Base-by-base conservation (phyloP, 2,113 vertebrate genomes). In the Dunckerocampus dactyliophorus region DNA sequence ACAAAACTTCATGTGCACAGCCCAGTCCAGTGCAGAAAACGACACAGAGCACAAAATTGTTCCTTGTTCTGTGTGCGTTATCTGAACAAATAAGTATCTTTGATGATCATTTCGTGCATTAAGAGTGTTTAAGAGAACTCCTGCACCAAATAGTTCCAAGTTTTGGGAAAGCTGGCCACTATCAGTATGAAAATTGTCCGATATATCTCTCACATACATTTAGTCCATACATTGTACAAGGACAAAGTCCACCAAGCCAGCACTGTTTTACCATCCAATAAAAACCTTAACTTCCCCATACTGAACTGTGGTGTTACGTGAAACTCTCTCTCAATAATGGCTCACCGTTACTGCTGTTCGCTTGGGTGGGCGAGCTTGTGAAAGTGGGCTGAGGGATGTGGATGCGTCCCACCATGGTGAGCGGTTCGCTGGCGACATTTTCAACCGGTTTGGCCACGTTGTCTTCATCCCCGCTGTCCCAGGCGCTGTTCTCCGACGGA, bases 401-500 rank as follows among this genome's bases (percentile, higher is more conserved):
- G 58, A 93, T 66, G 34, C 71, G 76, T 79, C 81, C 74, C 79
- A 89, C 84, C 82, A 87, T 88, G 65, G 85, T 88, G 0, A 83
- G 86, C 72, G 74, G 77, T 47, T 86, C 79, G 15, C 82, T 75
- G 5, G 56, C 21, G 42, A 60, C 71, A 43, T 81, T 87, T 82
- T 0, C 80, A 48, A 67, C 89, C 57, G 0, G 79, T 66, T 46
- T 54, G 50, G 0, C 65, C 80, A 62, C 85, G 7, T 87, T 82
- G 3, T 90, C 92, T 37, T 91, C 91, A 1, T 92, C 90, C 0
- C 75, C 91, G 8, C 92, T 93, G 79, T 92, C 93, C 74, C 84
- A 93, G 61, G 88, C 72, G 0, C 92, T 95, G 88, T 76, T 93
- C 84, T 99, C 97, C 0, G 96, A 94, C 0, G 97, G 97, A 70